Conservation (phyloP, 2,113 vertebrate genomes). For the Nothocercus nigrocapillus region DNA sequence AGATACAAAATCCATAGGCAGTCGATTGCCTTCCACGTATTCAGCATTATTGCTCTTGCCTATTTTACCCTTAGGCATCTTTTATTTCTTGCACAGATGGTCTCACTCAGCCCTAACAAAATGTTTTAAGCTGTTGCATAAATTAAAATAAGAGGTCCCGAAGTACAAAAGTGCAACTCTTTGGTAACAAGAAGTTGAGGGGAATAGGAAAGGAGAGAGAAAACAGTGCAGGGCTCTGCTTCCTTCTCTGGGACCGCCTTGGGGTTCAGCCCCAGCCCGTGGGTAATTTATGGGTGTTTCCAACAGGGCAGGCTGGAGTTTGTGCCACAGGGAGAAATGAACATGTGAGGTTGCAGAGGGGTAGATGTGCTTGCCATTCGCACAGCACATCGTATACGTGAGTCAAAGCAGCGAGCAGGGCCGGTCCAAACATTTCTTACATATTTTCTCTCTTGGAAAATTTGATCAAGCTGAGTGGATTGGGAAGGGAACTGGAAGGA, state of each 20-base stretch:
- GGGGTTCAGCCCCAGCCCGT: not conserved
- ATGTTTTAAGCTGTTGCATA: conserved; percentile 83
- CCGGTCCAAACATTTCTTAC: not conserved
- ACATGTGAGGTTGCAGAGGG: not conserved
- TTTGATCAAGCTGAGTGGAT: not conserved
- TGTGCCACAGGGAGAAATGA: accelerated
- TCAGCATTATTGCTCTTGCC: conserved; percentile 75
- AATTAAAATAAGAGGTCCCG: conserved; percentile 80
- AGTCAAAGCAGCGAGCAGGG: not conserved
- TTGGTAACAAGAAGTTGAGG: conserved; percentile 11
- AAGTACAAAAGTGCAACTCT: conserved; percentile 73
- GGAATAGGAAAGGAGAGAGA: not conserved
- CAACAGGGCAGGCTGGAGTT: not conserved
- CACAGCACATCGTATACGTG: not conserved
- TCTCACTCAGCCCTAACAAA: conserved; percentile 85
- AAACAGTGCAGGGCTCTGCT: not conserved
- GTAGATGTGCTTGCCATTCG: not conserved
- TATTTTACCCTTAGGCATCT: conserved; percentile 81
- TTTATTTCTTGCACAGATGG: conserved; percentile 83
- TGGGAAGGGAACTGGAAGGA: not conserved
- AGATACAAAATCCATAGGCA: conserved; percentile 68
- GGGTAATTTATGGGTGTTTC: not conserved
- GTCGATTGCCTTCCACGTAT: conserved; percentile 68
- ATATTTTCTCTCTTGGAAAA: not conserved
- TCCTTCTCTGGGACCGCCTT: not conserved